A percentile compares a stretch with the other conserved stretches of the same genome.
Evolutionary conservation across 2,888 invertebrate species (phyloP).

Genomic region (Eristalis pertinax): DNA sequence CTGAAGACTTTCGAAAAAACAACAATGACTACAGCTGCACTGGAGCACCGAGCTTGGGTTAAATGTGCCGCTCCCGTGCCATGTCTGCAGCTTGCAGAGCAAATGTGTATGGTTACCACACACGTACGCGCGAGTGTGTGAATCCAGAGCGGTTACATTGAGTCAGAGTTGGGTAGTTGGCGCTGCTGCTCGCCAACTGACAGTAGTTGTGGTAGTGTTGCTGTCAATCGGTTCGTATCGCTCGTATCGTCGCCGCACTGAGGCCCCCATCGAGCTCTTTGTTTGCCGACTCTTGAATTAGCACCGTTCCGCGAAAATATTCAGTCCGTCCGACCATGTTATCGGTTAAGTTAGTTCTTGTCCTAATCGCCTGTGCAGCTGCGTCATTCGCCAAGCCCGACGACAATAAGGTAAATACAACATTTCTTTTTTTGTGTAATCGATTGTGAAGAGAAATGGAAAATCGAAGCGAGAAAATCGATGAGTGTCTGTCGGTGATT

Average conservation of each 20-base stretch:
- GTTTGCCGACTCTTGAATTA: constrained; percentile 22
- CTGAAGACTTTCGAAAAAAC: constrained; percentile 42
- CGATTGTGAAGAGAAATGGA: neutral
- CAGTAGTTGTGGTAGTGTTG: constrained; percentile 23
- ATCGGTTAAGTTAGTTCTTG: constrained; percentile 33
- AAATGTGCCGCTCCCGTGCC: constrained; percentile 46
- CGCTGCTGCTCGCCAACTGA: neutral
- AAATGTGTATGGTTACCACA: neutral
- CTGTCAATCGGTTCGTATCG: constrained; percentile 11
- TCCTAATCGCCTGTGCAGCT: constrained; percentile 39
- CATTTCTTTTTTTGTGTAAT: neutral
- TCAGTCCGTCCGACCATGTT: constrained; percentile 20
- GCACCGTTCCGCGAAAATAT: constrained; percentile 16
- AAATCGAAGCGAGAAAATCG: neutral
- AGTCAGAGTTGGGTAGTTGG: constrained; percentile 12
- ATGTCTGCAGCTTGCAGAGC: neutral
- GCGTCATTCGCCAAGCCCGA: constrained; percentile 10
- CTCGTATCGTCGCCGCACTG: constrained; percentile 8
- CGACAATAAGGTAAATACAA: constrained; percentile 18
- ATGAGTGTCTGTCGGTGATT: neutral
- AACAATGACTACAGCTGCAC: neutral
- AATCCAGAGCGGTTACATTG: constrained; percentile 23
- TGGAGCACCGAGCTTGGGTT: constrained; percentile 1
- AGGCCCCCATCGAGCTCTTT: neutral
- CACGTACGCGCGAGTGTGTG: neutral